Percentiles rank a stretch among this genome's conserved stretches.
Evolutionary conservation across 1,140 invertebrate species (phyloP).

Genomic region (Bombus pascuorum): DNA sequence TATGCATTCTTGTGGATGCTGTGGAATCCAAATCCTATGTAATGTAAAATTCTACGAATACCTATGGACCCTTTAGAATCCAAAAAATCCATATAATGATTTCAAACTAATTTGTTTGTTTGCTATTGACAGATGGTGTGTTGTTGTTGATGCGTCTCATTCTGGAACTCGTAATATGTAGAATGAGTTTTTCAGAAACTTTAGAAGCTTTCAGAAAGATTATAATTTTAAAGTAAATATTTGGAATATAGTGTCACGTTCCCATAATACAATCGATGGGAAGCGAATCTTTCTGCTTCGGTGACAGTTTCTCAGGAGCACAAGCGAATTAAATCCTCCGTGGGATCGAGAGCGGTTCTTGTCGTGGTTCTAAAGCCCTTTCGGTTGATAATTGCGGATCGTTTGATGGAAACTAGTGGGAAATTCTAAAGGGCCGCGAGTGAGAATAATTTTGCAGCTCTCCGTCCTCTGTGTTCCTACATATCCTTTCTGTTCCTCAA

Average conservation of each 20-base stretch:
- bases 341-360: constrained; percentile 25
- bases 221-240: not conserved
- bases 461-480: not conserved
- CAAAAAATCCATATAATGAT: no score
- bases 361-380: not conserved
- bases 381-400: constrained; percentile 44
- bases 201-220: not conserved
- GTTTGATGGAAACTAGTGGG: not conserved
- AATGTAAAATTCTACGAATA: not conserved
- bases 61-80: no score
- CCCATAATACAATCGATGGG: no score
- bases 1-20: no score
- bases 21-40: not conserved
- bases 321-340: constrained; percentile 24
- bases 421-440: constrained; percentile 28
- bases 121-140: not conserved
- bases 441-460: constrained; percentile 43
- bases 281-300: not conserved
- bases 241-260: not conserved
- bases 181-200: not conserved
- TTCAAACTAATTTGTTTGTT: no score
- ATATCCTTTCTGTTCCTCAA: constrained; percentile 21
- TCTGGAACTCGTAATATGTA: not conserved
- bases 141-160: not conserved
- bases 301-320: not conserved